These are phyloP conservation scores for Neodon shergylaensis DNA, from an alignment of 2,113 vertebrate genomes.

Conservation along the genomic window DNA sequence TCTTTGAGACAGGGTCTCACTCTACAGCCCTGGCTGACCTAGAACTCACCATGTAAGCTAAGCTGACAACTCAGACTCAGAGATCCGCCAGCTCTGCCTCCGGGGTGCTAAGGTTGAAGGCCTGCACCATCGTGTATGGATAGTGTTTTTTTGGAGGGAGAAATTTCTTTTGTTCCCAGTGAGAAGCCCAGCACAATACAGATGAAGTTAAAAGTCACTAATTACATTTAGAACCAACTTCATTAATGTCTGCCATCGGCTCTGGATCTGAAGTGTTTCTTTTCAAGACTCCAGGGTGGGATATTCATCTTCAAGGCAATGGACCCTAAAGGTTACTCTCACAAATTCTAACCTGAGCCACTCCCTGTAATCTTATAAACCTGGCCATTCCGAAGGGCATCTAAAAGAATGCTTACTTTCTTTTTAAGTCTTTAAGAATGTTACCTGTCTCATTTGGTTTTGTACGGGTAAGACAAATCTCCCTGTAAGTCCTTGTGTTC, in stretches of 20 bases:
- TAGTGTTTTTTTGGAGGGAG: neutral
- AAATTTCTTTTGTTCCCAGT: neutral
- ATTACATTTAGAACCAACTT: neutral
- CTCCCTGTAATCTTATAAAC: neutral
- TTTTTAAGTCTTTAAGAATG: neutral
- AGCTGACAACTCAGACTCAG: neutral
- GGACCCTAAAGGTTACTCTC: neutral
- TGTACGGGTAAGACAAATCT: neutral
- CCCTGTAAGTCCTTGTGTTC: neutral
- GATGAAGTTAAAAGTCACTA: neutral
- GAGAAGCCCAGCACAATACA: neutral
- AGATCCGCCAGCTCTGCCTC: neutral
- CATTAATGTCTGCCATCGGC: rapidly evolving
- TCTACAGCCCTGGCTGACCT: neutral
- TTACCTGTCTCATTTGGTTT: neutral
- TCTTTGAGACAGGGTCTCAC: neutral
- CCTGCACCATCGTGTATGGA: no score
- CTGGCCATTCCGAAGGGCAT: neutral
- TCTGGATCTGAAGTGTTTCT: neutral
- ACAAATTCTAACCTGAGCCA: no score
- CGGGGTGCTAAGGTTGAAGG: neutral
- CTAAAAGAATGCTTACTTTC: neutral
- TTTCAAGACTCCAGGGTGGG: neutral
- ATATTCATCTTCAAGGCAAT: neutral
- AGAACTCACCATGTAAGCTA: neutral